Conservation (phyloP, 2,113 vertebrate species). For the Muntiacus muntjak region DNA sequence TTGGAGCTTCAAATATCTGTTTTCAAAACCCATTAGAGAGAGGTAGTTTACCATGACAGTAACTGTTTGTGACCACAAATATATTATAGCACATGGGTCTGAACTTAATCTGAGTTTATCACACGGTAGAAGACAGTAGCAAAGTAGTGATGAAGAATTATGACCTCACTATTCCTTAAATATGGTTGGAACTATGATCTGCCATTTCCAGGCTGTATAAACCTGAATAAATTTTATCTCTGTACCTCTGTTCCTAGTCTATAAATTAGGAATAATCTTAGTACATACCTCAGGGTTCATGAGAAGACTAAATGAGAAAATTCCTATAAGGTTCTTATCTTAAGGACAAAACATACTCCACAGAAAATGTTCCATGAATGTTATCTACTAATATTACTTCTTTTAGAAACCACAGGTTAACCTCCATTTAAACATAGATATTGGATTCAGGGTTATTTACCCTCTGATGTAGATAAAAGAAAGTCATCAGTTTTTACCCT, state of each 20-base stretch:
- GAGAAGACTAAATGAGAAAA: background rate
- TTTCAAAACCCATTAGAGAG: background rate
- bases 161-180: background rate
- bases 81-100: background rate
- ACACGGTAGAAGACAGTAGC: background rate
- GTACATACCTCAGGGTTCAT: background rate
- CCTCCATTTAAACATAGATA: background rate
- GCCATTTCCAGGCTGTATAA: background rate
- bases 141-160: background rate
- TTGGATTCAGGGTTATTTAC: background rate
- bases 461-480: background rate
- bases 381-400: background rate
- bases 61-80: background rate
- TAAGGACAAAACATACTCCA: background rate
- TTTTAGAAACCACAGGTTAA: background rate
- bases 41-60: background rate
- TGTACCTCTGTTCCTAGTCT: background rate
- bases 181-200: background rate
- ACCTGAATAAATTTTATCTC: background rate
- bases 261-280: background rate
- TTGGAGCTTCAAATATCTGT: background rate
- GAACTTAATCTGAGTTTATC: background rate
- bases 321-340: background rate
- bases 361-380: background rate
- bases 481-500: background rate